These are phyloP conservation scores for Lasius platythorax DNA, from an alignment of 2,888 invertebrate genomes.

Conservation along the genomic window DNA sequence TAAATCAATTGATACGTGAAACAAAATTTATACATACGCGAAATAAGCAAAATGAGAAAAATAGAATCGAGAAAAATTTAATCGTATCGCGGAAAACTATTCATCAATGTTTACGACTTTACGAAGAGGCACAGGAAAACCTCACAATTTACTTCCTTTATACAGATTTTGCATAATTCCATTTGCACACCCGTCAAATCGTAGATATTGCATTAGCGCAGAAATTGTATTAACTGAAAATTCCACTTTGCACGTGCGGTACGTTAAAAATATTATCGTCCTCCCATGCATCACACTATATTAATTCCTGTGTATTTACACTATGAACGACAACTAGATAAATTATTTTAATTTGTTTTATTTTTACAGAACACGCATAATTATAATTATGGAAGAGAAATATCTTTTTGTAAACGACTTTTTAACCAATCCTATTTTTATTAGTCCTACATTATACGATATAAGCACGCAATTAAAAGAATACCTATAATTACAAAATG, in stretches of 20 bases:
- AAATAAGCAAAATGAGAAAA: neutral
- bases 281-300: neutral
- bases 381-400: neutral
- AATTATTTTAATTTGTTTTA: neutral
- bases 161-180: constrained; percentile 32
- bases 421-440: neutral
- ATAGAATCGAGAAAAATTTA: neutral
- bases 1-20: neutral
- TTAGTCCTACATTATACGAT: neutral
- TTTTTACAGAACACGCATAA: neutral
- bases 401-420: neutral
- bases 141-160: neutral
- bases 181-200: constrained; percentile 43
- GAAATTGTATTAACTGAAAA: constrained; percentile 31
- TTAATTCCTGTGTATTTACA: neutral
- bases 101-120: neutral
- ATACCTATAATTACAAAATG: neutral
- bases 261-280: constrained; percentile 38
- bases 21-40: neutral
- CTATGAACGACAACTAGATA: neutral
- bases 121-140: neutral
- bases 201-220: constrained; percentile 16
- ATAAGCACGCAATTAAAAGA: neutral
- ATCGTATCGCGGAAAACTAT: neutral
- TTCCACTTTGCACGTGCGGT: constrained; percentile 7